Evolutionary conservation across 2,888 invertebrate species (phyloP).

Genomic region (Drosophila vallismaia): DNA sequence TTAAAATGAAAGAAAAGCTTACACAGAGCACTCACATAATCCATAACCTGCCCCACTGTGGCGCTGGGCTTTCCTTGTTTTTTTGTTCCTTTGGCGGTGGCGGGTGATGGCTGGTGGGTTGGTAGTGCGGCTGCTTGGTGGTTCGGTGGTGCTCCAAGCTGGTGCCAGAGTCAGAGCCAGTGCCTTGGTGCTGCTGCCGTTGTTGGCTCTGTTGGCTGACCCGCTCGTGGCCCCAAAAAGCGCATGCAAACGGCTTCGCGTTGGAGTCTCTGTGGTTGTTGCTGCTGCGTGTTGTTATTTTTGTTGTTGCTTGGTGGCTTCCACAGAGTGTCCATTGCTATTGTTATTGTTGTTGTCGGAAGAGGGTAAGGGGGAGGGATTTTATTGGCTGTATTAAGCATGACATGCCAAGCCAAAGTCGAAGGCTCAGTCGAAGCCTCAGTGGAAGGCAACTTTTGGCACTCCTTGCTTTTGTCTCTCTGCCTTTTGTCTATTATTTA

Average conservation of each 20-base stretch:
- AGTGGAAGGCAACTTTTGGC: constrained; percentile 57
- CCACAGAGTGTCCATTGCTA: constrained; percentile 15
- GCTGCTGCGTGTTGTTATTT: constrained; percentile 4
- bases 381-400: constrained; percentile 78
- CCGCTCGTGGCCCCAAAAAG: constrained; percentile 80
- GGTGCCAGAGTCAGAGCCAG: constrained; percentile 22
- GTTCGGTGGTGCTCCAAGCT: constrained; percentile 8
- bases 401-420: constrained; percentile 74
- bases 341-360: not conserved
- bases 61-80: constrained; percentile 42
- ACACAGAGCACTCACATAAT: not conserved
- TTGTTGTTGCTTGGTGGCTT: constrained; percentile 5
- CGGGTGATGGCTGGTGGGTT: constrained; percentile 15
- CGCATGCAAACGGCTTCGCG: constrained; percentile 67
- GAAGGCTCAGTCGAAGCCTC: constrained; percentile 26
- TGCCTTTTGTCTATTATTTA: constrained; percentile 49
- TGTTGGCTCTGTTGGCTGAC: constrained; percentile 66
- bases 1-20: no score
- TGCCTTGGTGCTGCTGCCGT: constrained; percentile 51
- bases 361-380: constrained; percentile 32
- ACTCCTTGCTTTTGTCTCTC: constrained; percentile 76
- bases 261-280: constrained; percentile 53
- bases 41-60: constrained; percentile 24
- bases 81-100: constrained; percentile 32
- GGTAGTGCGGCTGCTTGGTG: constrained; percentile 12